These are phyloP conservation scores for Aphaenogaster ashmeadi DNA, from an alignment of 1,140 invertebrate species.

Conservation along the genomic window DNA sequence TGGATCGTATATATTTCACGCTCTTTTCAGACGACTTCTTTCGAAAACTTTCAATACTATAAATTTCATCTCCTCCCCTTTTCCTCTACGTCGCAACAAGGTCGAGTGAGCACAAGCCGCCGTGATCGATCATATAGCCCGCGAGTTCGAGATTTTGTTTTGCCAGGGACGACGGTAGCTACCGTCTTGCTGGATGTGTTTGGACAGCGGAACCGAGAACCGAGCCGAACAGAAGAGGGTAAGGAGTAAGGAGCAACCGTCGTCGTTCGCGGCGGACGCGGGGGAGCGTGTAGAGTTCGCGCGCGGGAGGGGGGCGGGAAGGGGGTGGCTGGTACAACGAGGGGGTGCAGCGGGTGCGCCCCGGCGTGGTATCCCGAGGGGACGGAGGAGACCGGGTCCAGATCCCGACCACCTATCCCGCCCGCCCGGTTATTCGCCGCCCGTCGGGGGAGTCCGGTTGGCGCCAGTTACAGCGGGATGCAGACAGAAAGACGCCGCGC, in stretches of 20 bases:
- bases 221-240: constrained; percentile 10
- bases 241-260: constrained; percentile 9
- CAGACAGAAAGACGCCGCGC: constrained; percentile 75
- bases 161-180: constrained; percentile 31
- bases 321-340: no score
- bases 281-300: neutral
- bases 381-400: neutral
- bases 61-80: neutral
- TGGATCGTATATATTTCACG: neutral
- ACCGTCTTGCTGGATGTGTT: constrained; percentile 53
- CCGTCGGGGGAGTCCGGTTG: constrained; percentile 68
- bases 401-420: neutral
- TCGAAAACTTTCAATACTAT: constrained; percentile 18
- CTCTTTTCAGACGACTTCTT: neutral
- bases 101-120: neutral
- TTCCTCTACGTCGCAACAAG: constrained; percentile 49
- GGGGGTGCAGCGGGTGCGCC: neutral
- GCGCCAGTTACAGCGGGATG: constrained; percentile 75
- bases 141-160: constrained; percentile 71
- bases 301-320: neutral
- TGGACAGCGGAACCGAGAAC: constrained; percentile 49
- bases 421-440: neutral
- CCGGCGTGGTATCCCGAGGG: neutral
- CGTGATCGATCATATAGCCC: constrained; percentile 57
- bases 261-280: neutral